Evolutionary conservation across 1,140 invertebrate species (phyloP).

Genomic region (Protaetia brevitarsis): DNA sequence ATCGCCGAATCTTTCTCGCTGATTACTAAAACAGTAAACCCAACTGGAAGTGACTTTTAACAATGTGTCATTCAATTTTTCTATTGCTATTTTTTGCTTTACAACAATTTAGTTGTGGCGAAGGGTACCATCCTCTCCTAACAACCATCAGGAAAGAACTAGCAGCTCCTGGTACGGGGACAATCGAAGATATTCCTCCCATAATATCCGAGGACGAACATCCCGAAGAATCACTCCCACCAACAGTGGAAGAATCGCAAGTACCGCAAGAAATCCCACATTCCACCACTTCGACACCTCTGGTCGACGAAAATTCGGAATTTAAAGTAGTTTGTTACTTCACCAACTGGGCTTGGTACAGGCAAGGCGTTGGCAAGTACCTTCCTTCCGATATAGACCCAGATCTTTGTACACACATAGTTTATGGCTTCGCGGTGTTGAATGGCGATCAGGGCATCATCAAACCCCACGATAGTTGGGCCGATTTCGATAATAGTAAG

Average conservation of each 20-base stretch:
- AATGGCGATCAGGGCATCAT: slow-evolving; percentile 58
- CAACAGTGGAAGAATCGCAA: slow-evolving; percentile 30
- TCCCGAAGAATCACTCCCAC: slow-evolving; percentile 6
- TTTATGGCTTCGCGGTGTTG: slow-evolving; percentile 70
- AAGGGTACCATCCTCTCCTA: slow-evolving; percentile 73
- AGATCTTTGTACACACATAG: slow-evolving; percentile 68
- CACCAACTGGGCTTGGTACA: slow-evolving; percentile 70
- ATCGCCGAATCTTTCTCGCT: no score
- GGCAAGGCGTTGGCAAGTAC: slow-evolving; percentile 61
- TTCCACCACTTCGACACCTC: slow-evolving; percentile 24
- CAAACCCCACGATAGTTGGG: slow-evolving; percentile 67
- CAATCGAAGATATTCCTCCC: neutral
- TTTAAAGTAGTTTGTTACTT: slow-evolving; percentile 69
- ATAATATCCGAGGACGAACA: no score
- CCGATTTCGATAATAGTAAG: slow-evolving; percentile 64
- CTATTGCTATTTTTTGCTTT: neutral
- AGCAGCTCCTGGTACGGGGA: slow-evolving; percentile 48
- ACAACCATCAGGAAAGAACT: slow-evolving; percentile 67
- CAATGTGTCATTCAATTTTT: neutral
- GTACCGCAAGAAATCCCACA: slow-evolving; percentile 22
- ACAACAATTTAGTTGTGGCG: slow-evolving; percentile 56
- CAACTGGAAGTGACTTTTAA: no score
- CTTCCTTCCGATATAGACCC: slow-evolving; percentile 64
- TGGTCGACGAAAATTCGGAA: slow-evolving; percentile 43
- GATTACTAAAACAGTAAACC: no score